These are phyloP conservation scores for Machimus atricapillus DNA, from an alignment of 2,888 invertebrate species.

Conservation along the genomic window DNA sequence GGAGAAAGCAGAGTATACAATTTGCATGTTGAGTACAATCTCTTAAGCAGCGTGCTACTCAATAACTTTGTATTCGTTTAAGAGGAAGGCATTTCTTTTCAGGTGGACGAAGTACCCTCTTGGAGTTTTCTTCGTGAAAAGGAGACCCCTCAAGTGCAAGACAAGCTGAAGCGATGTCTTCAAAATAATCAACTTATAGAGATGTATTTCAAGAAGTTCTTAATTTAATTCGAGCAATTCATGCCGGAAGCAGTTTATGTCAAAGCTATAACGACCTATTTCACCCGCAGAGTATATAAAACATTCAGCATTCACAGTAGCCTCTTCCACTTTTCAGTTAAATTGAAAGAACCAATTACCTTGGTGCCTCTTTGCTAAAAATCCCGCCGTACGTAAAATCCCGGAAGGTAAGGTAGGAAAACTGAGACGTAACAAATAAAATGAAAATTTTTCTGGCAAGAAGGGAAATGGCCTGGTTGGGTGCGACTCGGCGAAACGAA, in stretches of 20 bases:
- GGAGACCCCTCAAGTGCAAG: neutral
- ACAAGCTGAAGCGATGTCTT: neutral
- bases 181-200: constrained; percentile 20
- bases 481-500: neutral
- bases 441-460: constrained; percentile 34
- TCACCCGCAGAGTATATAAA: neutral
- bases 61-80: neutral
- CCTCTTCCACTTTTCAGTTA: constrained; percentile 4
- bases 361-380: constrained; percentile 27
- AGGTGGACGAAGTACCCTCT: neutral
- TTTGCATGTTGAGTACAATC: neutral
- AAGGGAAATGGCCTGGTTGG: constrained; percentile 5
- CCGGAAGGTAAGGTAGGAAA: constrained; percentile 19
- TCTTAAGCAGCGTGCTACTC: neutral
- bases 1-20: neutral
- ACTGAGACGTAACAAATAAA: constrained; percentile 34
- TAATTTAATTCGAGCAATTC: constrained; percentile 27
- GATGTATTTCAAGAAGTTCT: constrained; percentile 10
- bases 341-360: constrained; percentile 35
- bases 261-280: constrained; percentile 11
- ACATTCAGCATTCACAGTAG: neutral
- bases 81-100: neutral
- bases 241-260: constrained; percentile 8
- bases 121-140: neutral
- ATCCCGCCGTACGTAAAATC: constrained; percentile 7